These are phyloP conservation scores for Loris lydekkerianus DNA, from an alignment of 2,797 vertebrate species.

Conservation along the genomic window DNA sequence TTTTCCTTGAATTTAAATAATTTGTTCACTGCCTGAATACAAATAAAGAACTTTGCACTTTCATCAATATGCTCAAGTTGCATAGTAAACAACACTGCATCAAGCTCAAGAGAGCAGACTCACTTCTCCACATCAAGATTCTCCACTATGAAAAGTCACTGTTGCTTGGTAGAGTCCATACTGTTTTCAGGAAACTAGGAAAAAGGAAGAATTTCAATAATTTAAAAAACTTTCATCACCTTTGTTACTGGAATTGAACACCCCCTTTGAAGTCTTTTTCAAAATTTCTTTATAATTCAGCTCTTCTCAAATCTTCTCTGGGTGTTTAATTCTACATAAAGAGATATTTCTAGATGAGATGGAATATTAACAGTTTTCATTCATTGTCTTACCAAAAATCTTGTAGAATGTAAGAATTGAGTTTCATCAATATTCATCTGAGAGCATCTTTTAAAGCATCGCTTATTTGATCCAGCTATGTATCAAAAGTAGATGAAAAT, in stretches of 20 bases:
- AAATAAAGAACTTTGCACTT: not conserved
- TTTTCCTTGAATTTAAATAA: not conserved
- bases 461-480: not conserved
- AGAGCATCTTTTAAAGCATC: not conserved
- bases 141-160: not conserved
- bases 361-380: not conserved
- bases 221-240: not conserved
- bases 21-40: not conserved
- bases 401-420: not conserved
- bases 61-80: not conserved
- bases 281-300: not conserved
- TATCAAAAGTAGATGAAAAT: not conserved
- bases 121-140: not conserved
- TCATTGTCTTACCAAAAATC: not conserved
- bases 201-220: not conserved
- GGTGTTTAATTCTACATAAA: not conserved
- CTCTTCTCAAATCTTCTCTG: not conserved
- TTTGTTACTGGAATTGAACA: not conserved
- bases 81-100: not conserved
- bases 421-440: not conserved
- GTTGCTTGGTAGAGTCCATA: not conserved
- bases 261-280: not conserved
- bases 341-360: not conserved
- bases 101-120: not conserved
- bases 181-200: not conserved